Conservation (phyloP, 2,797 vertebrate genomes). For the Phoebastria nigripes region DNA sequence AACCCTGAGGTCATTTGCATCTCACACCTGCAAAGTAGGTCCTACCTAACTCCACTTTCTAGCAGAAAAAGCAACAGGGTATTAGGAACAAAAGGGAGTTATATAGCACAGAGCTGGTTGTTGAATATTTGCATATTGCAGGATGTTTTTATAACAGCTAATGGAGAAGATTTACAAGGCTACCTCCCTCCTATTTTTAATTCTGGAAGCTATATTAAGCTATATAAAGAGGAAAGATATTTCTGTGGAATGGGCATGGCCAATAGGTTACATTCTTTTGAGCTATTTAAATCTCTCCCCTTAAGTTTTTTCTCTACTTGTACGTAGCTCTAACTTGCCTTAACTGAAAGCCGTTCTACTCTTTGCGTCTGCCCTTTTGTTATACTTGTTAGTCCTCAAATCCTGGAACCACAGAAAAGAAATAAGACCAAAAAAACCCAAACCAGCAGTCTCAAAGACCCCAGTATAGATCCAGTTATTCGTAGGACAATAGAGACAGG, state of each 20-base stretch:
- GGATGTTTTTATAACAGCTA: not conserved
- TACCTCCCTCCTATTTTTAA: conserved; percentile 27
- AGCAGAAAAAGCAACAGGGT: not conserved
- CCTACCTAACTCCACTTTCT: not conserved
- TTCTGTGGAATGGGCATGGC: not conserved
- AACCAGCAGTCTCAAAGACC: not conserved
- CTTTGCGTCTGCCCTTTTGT: not conserved
- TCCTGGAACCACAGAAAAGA: not conserved
- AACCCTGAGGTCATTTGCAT: not conserved
- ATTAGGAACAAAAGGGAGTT: not conserved
- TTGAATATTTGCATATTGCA: not conserved
- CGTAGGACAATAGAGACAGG: not conserved
- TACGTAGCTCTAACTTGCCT: not conserved
- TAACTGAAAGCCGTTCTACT: not conserved
- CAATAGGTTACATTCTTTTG: conserved; percentile 43
- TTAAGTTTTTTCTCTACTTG: not conserved
- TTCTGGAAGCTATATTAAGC: conserved; percentile 25
- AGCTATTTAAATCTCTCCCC: conserved; percentile 33
- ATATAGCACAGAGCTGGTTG: not conserved
- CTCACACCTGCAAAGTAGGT: not conserved
- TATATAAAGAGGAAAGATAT: not conserved
- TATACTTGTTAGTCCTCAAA: not conserved
- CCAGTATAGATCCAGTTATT: not conserved
- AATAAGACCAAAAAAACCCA: not conserved
- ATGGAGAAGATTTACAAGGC: not conserved